Evolutionary conservation across 2,797 vertebrate genomes (phyloP), one percentile per base, ranked within the genome.

Genomic region (Nyctalus aviator): DNA sequence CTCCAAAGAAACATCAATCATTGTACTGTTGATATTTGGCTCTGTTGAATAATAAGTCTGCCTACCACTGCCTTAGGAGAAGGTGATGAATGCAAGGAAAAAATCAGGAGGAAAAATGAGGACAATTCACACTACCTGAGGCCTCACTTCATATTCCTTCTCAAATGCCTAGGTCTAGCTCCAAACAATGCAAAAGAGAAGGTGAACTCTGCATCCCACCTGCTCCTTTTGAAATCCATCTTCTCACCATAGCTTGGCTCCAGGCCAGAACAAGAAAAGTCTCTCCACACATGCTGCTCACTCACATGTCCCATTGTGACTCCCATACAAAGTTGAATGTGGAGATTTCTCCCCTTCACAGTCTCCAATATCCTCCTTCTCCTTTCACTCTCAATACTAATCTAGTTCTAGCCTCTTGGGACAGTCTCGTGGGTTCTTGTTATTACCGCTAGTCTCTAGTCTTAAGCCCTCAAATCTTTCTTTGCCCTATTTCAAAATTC

Each of bases 401-500:
- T 27, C 6, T 44, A 2, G 30, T 27, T 15, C 44, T 85, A 41
- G 13, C 46, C 20, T 91, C 10, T n/a, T 41, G 1, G 2, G 5
- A 66, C 4, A 73, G 8, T 64, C 23, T 76, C 21, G 8, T 83
- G 50, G 50, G 25, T 20, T 73, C 48, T 77, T 66, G 17, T 55
- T 48, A 79, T 17, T 82, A 75, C 21, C 15, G 81, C 41, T 11
- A 75, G 32, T 83, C 21, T 76, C 41, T 11, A 59, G 32, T 83
- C 41, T 78, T 2, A 35, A 18, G 5, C 13, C 41, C 23, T 93
- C 41, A 84, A 79, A 89, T 82, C 20, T 92, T 91, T 86, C 35
- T 64, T 88, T 46, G 55, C 2, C 66, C 10, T n/a, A 84, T 75
- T 95, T 95, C 17, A 94, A 87, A 94, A 76, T 21, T 35, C 27